Evolutionary conservation across 1,140 invertebrate genomes (phyloP).

Genomic region (Propsilocerus akamusi): DNA sequence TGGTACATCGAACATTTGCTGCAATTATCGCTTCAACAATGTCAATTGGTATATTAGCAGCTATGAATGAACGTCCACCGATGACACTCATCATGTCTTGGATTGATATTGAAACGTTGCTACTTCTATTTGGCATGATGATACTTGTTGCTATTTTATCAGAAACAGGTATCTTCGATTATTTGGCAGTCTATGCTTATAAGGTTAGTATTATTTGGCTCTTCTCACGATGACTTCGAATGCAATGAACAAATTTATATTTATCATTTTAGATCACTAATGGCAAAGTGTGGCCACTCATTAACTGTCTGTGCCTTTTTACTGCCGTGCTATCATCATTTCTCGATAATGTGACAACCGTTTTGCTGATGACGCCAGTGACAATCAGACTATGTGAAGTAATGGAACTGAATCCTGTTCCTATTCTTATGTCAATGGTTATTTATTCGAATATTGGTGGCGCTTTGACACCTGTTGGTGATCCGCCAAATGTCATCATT

Average conservation of each 20-base stretch:
- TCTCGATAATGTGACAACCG: conserved; percentile 71
- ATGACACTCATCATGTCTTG: conserved; percentile 53
- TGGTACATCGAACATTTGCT: conserved; percentile 52
- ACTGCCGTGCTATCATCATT: conserved; percentile 59
- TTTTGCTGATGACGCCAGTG: conserved; percentile 63
- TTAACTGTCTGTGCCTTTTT: conserved; percentile 54
- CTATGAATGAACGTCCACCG: conserved; percentile 45
- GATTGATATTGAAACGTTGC: conserved; percentile 66
- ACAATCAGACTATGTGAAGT: conserved; percentile 70
- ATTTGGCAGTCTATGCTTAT: conserved; percentile 51
- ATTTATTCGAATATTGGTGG: conserved; percentile 72
- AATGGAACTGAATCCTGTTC: conserved; percentile 61
- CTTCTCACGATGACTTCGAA: too few relatives aligned
- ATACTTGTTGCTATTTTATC: conserved; percentile 61
- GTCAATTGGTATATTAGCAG: conserved; percentile 46
- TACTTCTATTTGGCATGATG: conserved; percentile 78
- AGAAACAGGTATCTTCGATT: conserved; percentile 72
- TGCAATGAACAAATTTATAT: conserved; percentile 4
- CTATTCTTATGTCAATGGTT: conserved; percentile 52
- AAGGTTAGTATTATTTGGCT: conserved; percentile 22
- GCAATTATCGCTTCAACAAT: conserved; percentile 53
- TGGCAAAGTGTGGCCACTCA: conserved; percentile 58
- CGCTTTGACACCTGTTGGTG: conserved; percentile 61
- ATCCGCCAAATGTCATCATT: conserved; percentile 75
- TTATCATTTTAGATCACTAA: conserved; percentile 37